phyloP scores from a whole-genome alignment of 1,140 invertebrate genomes.

The Drosophila orosa region DNA sequence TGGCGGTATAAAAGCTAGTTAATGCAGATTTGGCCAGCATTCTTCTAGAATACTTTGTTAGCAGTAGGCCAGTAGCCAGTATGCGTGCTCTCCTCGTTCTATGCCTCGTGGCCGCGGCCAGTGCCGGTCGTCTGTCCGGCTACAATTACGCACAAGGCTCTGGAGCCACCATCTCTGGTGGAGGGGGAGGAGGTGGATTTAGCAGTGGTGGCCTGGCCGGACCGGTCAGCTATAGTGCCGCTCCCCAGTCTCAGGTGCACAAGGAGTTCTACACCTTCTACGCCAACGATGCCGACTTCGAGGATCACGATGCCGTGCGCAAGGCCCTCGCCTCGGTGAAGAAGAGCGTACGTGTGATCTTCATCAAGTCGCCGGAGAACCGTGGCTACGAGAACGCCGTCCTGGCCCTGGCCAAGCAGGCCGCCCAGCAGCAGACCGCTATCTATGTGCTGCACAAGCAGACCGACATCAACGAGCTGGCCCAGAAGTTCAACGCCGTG shows the following conservation, averaged over 20 bases:
- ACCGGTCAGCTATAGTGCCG: slow-evolving; percentile 57
- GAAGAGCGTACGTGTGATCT: slow-evolving; percentile 71
- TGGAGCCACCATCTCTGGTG: slow-evolving; percentile 15
- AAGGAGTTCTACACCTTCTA: slow-evolving; percentile 70
- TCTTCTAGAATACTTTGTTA: slow-evolving; percentile 57
- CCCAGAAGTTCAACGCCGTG: slow-evolving; percentile 71
- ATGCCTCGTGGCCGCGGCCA: slow-evolving; percentile 62
- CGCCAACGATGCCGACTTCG: slow-evolving; percentile 68
- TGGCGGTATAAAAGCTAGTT: slow-evolving; percentile 78
- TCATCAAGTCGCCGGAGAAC: slow-evolving; percentile 72
- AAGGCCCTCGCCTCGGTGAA: slow-evolving; percentile 50
- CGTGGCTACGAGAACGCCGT: slow-evolving; percentile 70
- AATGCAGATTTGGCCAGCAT: slow-evolving; percentile 64
- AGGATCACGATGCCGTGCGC: slow-evolving; percentile 58
- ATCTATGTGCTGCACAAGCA: slow-evolving; percentile 78
- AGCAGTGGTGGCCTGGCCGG: slow-evolving; percentile 37
- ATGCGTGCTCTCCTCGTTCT: slow-evolving; percentile 71
- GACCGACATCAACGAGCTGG: slow-evolving; percentile 65
- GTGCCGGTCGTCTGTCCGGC: slow-evolving; percentile 67
- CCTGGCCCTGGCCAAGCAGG: slow-evolving; percentile 68
- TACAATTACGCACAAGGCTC: slow-evolving; percentile 68
- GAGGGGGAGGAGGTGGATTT: slow-evolving; percentile 3
- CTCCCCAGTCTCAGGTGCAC: slow-evolving; percentile 49
- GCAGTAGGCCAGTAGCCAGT: slow-evolving; percentile 28
- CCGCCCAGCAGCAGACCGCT: slow-evolving; percentile 69